Conservation (phyloP, 2,888 invertebrate genomes). For the Scaptomyza polygonia region DNA sequence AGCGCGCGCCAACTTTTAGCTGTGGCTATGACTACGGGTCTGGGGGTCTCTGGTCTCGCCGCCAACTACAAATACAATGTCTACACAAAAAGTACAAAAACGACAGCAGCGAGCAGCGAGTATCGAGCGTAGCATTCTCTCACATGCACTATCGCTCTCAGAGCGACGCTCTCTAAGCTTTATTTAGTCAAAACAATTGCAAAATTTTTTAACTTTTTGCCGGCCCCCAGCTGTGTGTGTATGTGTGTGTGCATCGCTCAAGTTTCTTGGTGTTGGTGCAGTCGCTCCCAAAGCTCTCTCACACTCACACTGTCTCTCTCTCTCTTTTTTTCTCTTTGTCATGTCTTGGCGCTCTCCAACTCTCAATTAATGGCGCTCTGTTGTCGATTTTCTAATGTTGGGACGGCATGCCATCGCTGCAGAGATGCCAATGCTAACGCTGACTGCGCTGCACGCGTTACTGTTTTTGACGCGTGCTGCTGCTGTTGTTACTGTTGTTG, state of each 20-base stretch:
- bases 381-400: conserved; percentile 63
- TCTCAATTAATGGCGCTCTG: conserved; percentile 26
- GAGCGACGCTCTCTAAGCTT: conserved; percentile 67
- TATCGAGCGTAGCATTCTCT: conserved; percentile 32
- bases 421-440: conserved; percentile 29
- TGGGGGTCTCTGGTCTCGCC: conserved; percentile 67
- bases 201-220: conserved; percentile 67
- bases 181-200: conserved; percentile 78
- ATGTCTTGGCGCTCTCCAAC: conserved; percentile 27
- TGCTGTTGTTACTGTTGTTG: conserved; percentile 4
- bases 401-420: conserved; percentile 38
- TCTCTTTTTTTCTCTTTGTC: conserved; percentile 16
- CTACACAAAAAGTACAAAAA: conserved; percentile 39
- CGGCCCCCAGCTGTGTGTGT: conserved; percentile 55
- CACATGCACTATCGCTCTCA: conserved; percentile 7
- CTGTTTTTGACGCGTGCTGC: conserved; percentile 48
- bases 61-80: conserved; percentile 68
- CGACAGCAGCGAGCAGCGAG: conserved; percentile 44
- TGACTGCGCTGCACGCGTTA: conserved; percentile 38
- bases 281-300: conserved; percentile 54
- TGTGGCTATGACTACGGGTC: conserved; percentile 62
- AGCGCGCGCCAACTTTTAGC: conserved; percentile 72
- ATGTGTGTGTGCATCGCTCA: conserved; percentile 37
- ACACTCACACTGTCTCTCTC: conserved; percentile 35
- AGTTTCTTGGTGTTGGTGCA: conserved; percentile 62